A percentile compares a stretch with the other conserved stretches of the same genome.
Evolutionary conservation across 2,797 vertebrate species (phyloP).

Genomic region (Pogonophryne albipinna): DNA sequence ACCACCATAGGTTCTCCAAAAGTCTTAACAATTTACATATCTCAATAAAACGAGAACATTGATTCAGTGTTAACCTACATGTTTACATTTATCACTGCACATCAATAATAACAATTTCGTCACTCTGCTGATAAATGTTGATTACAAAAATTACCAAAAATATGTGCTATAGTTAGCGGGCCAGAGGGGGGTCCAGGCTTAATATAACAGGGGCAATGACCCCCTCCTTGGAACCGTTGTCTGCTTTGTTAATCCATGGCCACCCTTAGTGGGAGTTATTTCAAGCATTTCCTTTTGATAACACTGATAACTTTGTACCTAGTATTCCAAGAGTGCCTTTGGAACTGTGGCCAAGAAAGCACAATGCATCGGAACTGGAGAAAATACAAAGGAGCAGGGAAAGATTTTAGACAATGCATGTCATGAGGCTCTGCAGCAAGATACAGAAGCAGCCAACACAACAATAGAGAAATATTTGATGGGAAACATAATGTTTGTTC

Average conservation of each 20-base stretch:
- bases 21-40: too few relatives aligned
- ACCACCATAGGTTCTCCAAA: too few relatives aligned
- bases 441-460: background rate
- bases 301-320: slow-evolving; percentile 1
- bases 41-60: too few relatives aligned
- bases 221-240: background rate
- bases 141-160: background rate
- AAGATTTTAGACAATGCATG: background rate
- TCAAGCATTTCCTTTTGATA: slow-evolving; percentile 26
- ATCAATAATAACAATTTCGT: too few relatives aligned
- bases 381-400: slow-evolving; percentile 7
- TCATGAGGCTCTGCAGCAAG: background rate
- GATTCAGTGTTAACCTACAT: background rate
- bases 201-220: background rate
- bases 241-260: background rate
- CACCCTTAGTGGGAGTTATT: slow-evolving; percentile 5
- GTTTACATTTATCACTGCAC: background rate
- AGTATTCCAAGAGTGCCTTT: background rate
- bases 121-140: background rate
- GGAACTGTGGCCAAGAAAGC: background rate
- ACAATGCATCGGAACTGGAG: background rate
- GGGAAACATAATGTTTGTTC: background rate
- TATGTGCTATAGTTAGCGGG: background rate
- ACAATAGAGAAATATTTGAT: background rate
- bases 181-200: background rate